These are phyloP conservation scores for Sinohyriopsis cumingii DNA, from an alignment of 2,888 invertebrate genomes.

Conservation along the genomic window DNA sequence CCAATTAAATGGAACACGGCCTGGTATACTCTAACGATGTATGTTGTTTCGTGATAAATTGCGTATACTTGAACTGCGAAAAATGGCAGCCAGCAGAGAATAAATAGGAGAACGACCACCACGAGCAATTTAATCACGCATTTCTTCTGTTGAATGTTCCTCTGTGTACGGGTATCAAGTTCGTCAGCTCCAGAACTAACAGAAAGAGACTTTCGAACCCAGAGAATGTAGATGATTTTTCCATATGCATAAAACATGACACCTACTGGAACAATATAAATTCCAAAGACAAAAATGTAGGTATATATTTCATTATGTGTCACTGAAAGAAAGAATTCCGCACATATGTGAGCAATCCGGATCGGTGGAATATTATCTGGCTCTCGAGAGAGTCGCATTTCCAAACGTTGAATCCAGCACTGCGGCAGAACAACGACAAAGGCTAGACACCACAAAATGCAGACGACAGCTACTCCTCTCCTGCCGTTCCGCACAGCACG, in stretches of 20 bases:
- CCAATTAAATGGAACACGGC: slow-evolving; percentile 55
- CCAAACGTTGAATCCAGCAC: slow-evolving; percentile 47
- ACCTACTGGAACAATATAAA: slow-evolving; percentile 52
- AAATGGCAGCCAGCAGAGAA: slow-evolving; percentile 61
- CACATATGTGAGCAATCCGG: slow-evolving; percentile 42
- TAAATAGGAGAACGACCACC: slow-evolving; percentile 54
- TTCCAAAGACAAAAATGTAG: slow-evolving; percentile 41
- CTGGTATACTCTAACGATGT: slow-evolving; percentile 31
- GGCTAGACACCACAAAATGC: slow-evolving; percentile 48
- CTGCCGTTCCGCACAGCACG: slow-evolving; percentile 47
- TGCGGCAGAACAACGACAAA: slow-evolving; percentile 49
- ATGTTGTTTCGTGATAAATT: slow-evolving; percentile 24
- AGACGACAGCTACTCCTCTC: slow-evolving; percentile 38
- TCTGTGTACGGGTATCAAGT: slow-evolving; percentile 28
- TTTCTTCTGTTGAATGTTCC: slow-evolving; percentile 45
- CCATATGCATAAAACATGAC: slow-evolving; percentile 57
- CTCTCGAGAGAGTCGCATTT: slow-evolving; percentile 32
- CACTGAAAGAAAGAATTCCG: slow-evolving; percentile 44
- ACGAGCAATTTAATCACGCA: slow-evolving; percentile 58
- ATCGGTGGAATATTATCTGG: slow-evolving; percentile 20
- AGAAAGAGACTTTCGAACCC: slow-evolving; percentile 50
- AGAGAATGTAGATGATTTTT: slow-evolving; percentile 50
- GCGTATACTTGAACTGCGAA: slow-evolving; percentile 51
- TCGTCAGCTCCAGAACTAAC: slow-evolving; percentile 35
- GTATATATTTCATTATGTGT: slow-evolving; percentile 42